A percentile compares a stretch with the other conserved stretches of the same genome.
These are phyloP conservation scores for Myotis myotis DNA, from an alignment of 2,797 vertebrate genomes.

Conservation along the genomic window DNA sequence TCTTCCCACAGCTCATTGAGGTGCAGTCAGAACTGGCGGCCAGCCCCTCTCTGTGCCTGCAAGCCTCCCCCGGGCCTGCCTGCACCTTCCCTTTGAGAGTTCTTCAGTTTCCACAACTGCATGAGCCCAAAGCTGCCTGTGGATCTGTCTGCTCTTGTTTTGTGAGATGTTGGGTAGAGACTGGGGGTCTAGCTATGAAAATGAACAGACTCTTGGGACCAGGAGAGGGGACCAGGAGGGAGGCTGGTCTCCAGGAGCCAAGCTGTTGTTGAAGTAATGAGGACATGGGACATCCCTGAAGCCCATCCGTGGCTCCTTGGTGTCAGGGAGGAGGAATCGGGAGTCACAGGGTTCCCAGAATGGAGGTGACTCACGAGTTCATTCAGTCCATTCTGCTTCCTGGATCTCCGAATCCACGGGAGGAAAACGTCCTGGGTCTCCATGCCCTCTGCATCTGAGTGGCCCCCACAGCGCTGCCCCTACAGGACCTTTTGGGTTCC, in stretches of 20 bases:
- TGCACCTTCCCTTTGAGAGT: neutral
- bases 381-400: neutral
- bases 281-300: neutral
- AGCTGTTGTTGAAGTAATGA: neutral
- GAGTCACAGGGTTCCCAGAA: neutral
- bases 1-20: neutral
- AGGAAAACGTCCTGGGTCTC: neutral
- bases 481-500: neutral
- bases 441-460: neutral
- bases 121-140: neutral
- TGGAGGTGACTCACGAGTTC: neutral
- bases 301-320: neutral
- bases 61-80: neutral
- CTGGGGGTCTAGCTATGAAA: neutral
- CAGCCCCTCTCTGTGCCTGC: neutral
- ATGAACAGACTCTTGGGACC: neutral
- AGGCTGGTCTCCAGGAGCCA: neutral
- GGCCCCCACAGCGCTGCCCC: neutral
- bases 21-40: neutral
- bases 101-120: neutral
- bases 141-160: neutral
- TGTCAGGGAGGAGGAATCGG: neutral
- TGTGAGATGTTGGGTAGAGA: neutral
- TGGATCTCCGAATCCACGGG: neutral
- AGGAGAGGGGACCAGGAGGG: neutral